Evolutionary conservation across 2,888 invertebrate genomes (phyloP).

Genomic region (Glyphotaelius pellucidus): DNA sequence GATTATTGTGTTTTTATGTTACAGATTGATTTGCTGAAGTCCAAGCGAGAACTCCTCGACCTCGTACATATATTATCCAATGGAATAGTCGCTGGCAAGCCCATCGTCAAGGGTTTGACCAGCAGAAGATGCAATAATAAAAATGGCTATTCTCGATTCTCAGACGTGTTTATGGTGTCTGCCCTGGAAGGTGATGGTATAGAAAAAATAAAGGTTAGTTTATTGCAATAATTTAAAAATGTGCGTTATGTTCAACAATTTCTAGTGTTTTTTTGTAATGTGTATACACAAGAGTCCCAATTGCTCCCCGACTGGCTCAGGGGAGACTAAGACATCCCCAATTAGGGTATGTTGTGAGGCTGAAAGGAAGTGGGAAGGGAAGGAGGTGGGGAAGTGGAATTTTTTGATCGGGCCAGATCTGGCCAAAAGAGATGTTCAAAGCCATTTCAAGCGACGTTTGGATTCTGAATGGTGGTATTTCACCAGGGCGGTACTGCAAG

Average conservation of each 20-base stretch:
- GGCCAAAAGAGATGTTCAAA: too few relatives aligned
- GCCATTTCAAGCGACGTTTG: too few relatives aligned
- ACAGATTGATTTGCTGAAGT: conserved; percentile 84
- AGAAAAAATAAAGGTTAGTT: conserved; percentile 81
- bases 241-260: background rate
- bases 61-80: conserved; percentile 84
- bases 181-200: conserved; percentile 88
- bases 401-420: too few relatives aligned
- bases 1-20: conserved; percentile 61
- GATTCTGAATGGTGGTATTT: too few relatives aligned
- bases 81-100: conserved; percentile 75
- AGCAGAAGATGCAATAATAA: conserved; percentile 50
- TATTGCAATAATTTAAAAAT: background rate
- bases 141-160: conserved; percentile 80
- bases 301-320: too few relatives aligned
- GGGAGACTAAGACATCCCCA: too few relatives aligned
- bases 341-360: too few relatives aligned
- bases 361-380: too few relatives aligned
- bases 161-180: conserved; percentile 94
- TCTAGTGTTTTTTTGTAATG: background rate
- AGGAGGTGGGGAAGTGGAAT: too few relatives aligned
- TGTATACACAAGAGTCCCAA: too few relatives aligned
- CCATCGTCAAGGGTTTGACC: conserved; percentile 66
- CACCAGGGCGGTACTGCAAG: too few relatives aligned
- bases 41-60: conserved; percentile 85